A percentile compares a stretch with the other conserved stretches of the same genome.
These are phyloP conservation scores for Liposcelis brunnea DNA, from an alignment of 2,888 invertebrate genomes.

Conservation along the genomic window DNA sequence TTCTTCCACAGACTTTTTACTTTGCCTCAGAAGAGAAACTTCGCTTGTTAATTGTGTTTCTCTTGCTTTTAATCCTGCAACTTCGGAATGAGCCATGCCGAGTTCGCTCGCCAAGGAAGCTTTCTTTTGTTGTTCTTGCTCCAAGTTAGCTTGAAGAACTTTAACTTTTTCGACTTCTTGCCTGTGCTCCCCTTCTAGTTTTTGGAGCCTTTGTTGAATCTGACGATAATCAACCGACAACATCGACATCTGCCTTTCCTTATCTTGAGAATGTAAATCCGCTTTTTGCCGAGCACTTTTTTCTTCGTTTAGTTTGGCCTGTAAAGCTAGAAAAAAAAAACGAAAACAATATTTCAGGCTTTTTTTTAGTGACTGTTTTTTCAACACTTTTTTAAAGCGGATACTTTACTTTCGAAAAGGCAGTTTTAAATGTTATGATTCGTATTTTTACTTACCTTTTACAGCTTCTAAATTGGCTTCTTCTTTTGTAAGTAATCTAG, in stretches of 20 bases:
- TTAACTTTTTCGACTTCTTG: slow-evolving; percentile 75
- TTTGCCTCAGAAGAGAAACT: slow-evolving; percentile 45
- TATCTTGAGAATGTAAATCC: slow-evolving; percentile 75
- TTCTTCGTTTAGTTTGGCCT: slow-evolving; percentile 82
- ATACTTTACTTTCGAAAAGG: too few relatives aligned
- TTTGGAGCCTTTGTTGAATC: slow-evolving; percentile 75
- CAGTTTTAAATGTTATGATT: too few relatives aligned
- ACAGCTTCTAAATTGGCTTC: slow-evolving; percentile 86
- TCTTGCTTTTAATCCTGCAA: slow-evolving; percentile 48
- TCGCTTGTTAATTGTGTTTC: slow-evolving; percentile 57
- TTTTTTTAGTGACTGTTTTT: too few relatives aligned
- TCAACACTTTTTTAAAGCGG: too few relatives aligned
- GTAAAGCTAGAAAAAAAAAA: slow-evolving; percentile 31
- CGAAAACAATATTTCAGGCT: too few relatives aligned
- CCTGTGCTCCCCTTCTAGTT: slow-evolving; percentile 78
- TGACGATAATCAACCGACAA: slow-evolving; percentile 88
- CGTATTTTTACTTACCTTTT: slow-evolving; percentile 42
- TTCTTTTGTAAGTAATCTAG: slow-evolving; percentile 68
- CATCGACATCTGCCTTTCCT: slow-evolving; percentile 89
- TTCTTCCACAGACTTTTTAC: slow-evolving; percentile 53
- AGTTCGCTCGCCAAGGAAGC: slow-evolving; percentile 68
- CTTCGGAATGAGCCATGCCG: slow-evolving; percentile 48
- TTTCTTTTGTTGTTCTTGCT: slow-evolving; percentile 81
- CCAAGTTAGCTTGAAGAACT: slow-evolving; percentile 67
- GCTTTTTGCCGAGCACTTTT: slow-evolving; percentile 71